phyloP scores from a whole-genome alignment of 2,797 vertebrate species.

The Acrocephalus scirpaceus region DNA sequence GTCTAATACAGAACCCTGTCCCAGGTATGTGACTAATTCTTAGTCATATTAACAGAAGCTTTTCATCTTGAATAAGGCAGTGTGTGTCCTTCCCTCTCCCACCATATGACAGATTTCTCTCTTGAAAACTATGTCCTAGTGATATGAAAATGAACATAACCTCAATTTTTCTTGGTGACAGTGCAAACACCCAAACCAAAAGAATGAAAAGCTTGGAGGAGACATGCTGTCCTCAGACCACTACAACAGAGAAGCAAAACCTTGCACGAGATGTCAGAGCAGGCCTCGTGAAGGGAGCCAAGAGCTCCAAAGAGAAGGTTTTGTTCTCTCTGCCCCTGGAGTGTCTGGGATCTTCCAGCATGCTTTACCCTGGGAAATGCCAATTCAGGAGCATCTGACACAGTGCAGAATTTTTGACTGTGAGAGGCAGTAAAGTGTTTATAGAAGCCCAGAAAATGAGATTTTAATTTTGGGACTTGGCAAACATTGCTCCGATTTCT shows the following conservation, averaged over 20 bases:
- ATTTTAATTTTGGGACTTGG: background rate
- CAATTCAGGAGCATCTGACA: background rate
- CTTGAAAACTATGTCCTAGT: background rate
- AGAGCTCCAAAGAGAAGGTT: background rate
- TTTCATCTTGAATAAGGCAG: constrained; percentile 58
- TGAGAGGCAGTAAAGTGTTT: background rate
- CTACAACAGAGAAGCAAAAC: background rate
- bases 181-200: constrained; percentile 25
- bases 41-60: constrained; percentile 74
- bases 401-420: background rate
- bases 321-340: background rate
- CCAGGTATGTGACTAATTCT: constrained; percentile 78
- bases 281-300: background rate
- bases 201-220: background rate
- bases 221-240: background rate
- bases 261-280: background rate
- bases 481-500: background rate
- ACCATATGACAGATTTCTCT: constrained; percentile 3
- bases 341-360: background rate
- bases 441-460: background rate
- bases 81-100: constrained; percentile 13
- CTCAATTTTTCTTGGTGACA: background rate
- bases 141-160: background rate
- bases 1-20: constrained; percentile 51
- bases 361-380: background rate